Evolutionary conservation across 2,888 invertebrate species (phyloP).

Genomic region (Cephus spinipes): DNA sequence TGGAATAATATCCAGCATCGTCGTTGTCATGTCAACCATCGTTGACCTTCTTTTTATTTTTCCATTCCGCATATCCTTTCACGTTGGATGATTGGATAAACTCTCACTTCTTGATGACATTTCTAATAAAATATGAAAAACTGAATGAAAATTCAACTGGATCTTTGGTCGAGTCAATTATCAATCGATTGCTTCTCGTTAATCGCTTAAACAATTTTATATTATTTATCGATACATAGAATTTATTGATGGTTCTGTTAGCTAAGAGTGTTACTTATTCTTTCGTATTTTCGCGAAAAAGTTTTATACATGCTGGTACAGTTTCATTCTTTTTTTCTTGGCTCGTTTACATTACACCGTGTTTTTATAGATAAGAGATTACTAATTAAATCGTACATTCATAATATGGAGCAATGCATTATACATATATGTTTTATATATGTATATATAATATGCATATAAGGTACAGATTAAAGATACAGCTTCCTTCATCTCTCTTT

Average conservation of each 20-base stretch:
- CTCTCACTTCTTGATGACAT: background rate
- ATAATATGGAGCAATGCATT: slow-evolving; percentile 6
- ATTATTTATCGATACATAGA: slow-evolving; percentile 62
- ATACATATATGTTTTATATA: slow-evolving; percentile 4
- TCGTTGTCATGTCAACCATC: background rate
- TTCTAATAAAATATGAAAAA: background rate
- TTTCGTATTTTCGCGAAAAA: slow-evolving; percentile 15
- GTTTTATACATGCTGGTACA: slow-evolving; percentile 18
- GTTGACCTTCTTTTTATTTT: background rate
- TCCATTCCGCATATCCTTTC: background rate
- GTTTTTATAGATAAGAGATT: background rate
- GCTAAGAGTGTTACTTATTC: slow-evolving; percentile 43
- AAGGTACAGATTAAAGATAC: slow-evolving; percentile 6
- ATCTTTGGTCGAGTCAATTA: background rate
- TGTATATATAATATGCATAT: slow-evolving; percentile 3
- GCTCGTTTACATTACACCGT: background rate
- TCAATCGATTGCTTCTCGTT: background rate
- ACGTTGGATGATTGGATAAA: background rate
- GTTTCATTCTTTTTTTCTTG: background rate
- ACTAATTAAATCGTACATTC: slow-evolving; percentile 4
- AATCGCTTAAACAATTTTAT: slow-evolving; percentile 58
- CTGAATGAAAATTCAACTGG: background rate
- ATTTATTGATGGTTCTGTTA: slow-evolving; percentile 52
- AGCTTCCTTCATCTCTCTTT: slow-evolving; percentile 1
- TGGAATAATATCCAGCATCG: background rate